A percentile compares a stretch with the other conserved stretches of the same genome.
Evolutionary conservation across 2,888 invertebrate genomes (phyloP).

Genomic region (Lasioglossum zephyrum): DNA sequence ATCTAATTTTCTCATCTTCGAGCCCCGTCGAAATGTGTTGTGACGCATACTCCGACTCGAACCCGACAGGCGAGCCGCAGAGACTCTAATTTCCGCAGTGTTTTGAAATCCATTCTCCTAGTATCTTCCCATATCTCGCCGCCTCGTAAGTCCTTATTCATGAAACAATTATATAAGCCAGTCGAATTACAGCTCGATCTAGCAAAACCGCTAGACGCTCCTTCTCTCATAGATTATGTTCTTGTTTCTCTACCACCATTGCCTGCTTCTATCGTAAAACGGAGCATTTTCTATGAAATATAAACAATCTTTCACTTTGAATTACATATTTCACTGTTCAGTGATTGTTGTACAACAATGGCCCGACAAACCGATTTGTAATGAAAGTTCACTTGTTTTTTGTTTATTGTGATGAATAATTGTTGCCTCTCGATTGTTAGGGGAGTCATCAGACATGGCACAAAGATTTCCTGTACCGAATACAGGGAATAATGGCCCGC

Average conservation of each 20-base stretch:
- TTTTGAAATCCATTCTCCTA: neutral
- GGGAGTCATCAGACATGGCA: constrained; percentile 83
- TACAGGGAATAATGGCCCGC: constrained; percentile 86
- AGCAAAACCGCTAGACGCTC: neutral
- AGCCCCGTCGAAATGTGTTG: constrained; percentile 16
- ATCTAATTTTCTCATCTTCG: neutral
- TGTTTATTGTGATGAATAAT: constrained; percentile 12
- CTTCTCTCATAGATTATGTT: constrained; percentile 51
- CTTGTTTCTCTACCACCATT: constrained; percentile 39
- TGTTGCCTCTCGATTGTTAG: constrained; percentile 19
- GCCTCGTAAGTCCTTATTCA: neutral
- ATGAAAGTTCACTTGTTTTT: neutral
- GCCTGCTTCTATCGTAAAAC: neutral
- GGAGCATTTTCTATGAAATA: neutral
- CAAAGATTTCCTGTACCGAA: constrained; percentile 86
- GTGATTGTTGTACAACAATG: neutral
- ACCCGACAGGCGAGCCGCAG: neutral
- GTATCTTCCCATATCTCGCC: neutral
- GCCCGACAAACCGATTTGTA: neutral
- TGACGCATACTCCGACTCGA: constrained; percentile 11
- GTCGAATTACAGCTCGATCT: neutral
- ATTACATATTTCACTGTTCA: neutral
- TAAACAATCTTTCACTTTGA: neutral
- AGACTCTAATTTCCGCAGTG: constrained; percentile 10
- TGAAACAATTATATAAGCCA: constrained; percentile 3